Evolutionary conservation across 2,888 invertebrate genomes (phyloP), one percentile per base, ranked within the genome.

Genomic region (Diarsia brunnea): DNA sequence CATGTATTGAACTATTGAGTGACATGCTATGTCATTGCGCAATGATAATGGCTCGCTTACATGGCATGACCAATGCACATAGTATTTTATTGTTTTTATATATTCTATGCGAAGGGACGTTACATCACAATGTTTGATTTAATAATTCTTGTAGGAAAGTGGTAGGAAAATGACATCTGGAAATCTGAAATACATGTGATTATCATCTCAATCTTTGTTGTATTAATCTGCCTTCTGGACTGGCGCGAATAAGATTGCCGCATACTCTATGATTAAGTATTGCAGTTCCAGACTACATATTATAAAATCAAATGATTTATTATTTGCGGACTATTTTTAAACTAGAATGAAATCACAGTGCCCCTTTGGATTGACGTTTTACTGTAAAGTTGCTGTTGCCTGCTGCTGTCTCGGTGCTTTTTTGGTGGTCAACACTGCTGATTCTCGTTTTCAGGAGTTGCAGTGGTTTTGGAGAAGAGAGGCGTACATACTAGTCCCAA

Each of bases 81-180:
- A 55, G 24, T 43, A 45, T 60, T 60, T 60, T 65, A 65, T 38
- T 38, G n/a, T 81, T 66, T 27, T 78, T 47, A 66, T 19, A 21
- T 47, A 19, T 60, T 64, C 7, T n/a, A 58, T n/a, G n/a, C 5
- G 16, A 51, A 61, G 49, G 24, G 31, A 31, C 10, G 14, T 53
- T 27, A 47, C 12, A 61, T 75, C n/a, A 60, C 45, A 21, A 16
- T 43, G 16, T 58, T 58, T 16, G 7, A n/a, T 49, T 49, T 0
- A 43, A n/a, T 4, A 8, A 31, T 60, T 60, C 31, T 60, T 19
- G 19, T 4, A 19, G 1, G 4, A 19, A 60, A 60, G 19, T 31
- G 10, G 19, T 10, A 31, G 10, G 27, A 19, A 63, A 53, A 24
- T 19, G 24, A 4, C 0, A 16, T 5, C 11, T 51, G 45, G 16